phyloP scores from a whole-genome alignment of 1,140 invertebrate genomes.

The Tetraneura akinire region DNA sequence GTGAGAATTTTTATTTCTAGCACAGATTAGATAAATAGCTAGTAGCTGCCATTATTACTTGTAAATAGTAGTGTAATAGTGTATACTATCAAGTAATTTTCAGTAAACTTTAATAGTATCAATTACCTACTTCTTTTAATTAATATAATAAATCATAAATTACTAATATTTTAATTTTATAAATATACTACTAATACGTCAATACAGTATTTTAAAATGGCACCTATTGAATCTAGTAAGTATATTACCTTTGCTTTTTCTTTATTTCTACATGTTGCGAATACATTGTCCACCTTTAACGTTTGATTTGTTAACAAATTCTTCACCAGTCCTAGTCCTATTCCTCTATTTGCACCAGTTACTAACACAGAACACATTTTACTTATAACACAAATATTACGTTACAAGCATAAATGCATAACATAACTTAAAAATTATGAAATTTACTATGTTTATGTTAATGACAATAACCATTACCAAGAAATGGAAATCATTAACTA shows the following conservation, averaged over 20 bases:
- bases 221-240: constrained; percentile 28
- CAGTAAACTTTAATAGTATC: no score
- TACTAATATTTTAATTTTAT: not conserved
- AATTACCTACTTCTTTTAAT: no score
- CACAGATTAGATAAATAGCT: no score
- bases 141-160: not conserved
- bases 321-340: constrained; percentile 82
- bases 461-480: not conserved
- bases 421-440: not conserved
- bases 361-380: constrained; percentile 78
- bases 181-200: not conserved
- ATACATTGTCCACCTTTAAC: constrained; percentile 65
- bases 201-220: constrained; percentile 26
- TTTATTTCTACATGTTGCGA: constrained; percentile 74
- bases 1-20: no score
- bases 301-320: constrained; percentile 61
- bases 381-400: no score
- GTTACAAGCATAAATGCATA: no score
- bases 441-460: not conserved
- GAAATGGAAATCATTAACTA: not conserved
- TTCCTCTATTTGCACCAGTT: constrained; percentile 84
- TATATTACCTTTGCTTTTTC: constrained; percentile 61
- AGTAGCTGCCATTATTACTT: no score
- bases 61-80: no score
- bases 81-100: no score